These are phyloP conservation scores for Lacerta viridis DNA, from an alignment of 2,797 vertebrate species.

Conservation along the genomic window DNA sequence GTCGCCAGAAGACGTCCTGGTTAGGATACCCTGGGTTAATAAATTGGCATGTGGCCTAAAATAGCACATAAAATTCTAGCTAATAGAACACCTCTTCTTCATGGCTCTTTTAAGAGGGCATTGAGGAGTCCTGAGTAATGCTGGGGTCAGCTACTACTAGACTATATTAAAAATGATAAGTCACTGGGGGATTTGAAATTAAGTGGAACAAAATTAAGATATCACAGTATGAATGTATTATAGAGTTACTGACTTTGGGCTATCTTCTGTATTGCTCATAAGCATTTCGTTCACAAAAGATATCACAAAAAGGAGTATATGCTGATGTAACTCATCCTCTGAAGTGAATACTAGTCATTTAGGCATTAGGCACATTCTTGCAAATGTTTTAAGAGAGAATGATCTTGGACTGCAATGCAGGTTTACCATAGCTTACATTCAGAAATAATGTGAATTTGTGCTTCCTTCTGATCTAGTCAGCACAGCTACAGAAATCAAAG, in stretches of 20 bases:
- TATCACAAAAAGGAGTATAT: background rate
- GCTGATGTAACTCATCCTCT: background rate
- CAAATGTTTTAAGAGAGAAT: background rate
- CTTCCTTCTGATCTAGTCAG: background rate
- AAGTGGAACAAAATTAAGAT: slow-evolving; percentile 10
- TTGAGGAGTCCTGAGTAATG: background rate
- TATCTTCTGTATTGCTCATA: background rate
- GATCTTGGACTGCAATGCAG: background rate
- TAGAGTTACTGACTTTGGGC: background rate
- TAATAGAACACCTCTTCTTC: slow-evolving; percentile 14
- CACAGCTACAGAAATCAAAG: background rate
- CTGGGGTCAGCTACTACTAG: slow-evolving; percentile 34
- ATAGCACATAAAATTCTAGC: slow-evolving; percentile 32
- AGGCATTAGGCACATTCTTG: background rate
- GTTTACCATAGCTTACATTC: background rate
- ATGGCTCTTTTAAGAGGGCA: slow-evolving; percentile 25
- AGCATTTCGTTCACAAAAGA: background rate
- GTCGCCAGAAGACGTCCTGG: slow-evolving; percentile 37
- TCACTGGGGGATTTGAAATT: slow-evolving; percentile 16
- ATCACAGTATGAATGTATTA: background rate
- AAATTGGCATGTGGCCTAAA: slow-evolving; percentile 22
- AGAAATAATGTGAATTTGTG: background rate
- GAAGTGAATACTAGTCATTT: background rate
- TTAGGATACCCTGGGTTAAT: slow-evolving; percentile 31
- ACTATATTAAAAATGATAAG: slow-evolving; percentile 37